A percentile compares a stretch with the other conserved stretches of the same genome.
These are phyloP conservation scores for Potamarius usumacintae DNA, from an alignment of 2,113 vertebrate genomes.

Conservation along the genomic window DNA sequence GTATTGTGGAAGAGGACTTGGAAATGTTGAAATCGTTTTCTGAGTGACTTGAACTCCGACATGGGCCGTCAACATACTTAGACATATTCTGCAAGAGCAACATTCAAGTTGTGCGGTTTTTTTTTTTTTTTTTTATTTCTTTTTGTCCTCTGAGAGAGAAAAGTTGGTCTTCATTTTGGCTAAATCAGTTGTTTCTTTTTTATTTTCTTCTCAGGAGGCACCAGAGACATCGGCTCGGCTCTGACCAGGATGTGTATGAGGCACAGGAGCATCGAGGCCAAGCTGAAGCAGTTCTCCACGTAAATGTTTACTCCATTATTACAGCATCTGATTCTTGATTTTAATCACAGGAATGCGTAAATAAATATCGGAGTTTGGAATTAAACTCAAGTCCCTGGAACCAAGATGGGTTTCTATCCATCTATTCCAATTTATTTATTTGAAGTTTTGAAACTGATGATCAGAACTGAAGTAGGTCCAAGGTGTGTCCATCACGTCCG, in stretches of 20 bases:
- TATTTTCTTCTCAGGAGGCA: conserved; percentile 80
- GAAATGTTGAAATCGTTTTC: neutral
- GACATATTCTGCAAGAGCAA: too few relatives aligned
- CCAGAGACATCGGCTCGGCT: conserved; percentile 90
- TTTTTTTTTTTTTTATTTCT: neutral
- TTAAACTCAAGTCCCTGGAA: neutral
- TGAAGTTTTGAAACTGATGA: neutral
- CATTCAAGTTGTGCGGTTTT: too few relatives aligned
- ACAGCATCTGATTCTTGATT: neutral
- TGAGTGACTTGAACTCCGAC: neutral
- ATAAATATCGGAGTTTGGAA: neutral
- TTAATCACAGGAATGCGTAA: neutral
- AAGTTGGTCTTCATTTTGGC: neutral
- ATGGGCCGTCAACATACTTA: neutral
- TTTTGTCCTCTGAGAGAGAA: neutral
- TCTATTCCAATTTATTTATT: neutral
- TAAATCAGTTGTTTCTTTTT: conserved; percentile 32
- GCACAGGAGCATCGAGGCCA: conserved; percentile 95
- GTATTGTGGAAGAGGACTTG: neutral
- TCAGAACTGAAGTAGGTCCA: neutral
- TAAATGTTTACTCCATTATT: conserved; percentile 65
- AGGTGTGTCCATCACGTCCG: neutral
- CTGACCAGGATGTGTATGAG: conserved; percentile 98
- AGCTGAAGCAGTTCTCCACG: conserved; percentile 94
- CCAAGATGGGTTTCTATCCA: neutral